Base-by-base conservation (phyloP, 2,888 invertebrate genomes). In the Agrenia bidenticulata region DNA sequence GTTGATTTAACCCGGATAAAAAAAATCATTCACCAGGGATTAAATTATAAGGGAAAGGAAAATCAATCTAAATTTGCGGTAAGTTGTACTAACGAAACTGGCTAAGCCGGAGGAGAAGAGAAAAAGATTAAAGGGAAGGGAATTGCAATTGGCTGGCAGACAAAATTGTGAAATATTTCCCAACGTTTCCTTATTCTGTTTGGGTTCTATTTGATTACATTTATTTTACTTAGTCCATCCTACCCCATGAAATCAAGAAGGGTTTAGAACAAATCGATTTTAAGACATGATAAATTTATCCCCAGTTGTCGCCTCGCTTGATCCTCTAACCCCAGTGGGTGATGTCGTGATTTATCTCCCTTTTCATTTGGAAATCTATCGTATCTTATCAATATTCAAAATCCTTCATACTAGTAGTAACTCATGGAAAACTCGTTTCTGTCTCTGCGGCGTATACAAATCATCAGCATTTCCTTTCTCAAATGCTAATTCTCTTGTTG, bases 111-210 rank as follows among this genome's bases (percentile, higher is more conserved):
- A 11, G 4, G 32, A 7, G 32, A 4, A 32, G 11, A 11, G 32
- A 11, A 32, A 32, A 32, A 65, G 62, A 63, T 64, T 64, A 54
- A 65, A 60, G 63, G 66, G 63, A 61, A 63, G 62, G 61, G 53
- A n/a, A 32, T 32, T 32, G 32, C 11, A 32, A 32, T 32, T 32
- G 32, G 58, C 60, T 70, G 70, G 63, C 67, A 64, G 68, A 42
- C 51, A 45, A 60, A 73, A 76, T 76, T 73, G 73, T 71, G 72
- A 76, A 73, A 74, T 76, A 76, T 76, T 70, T 67, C 70, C 69
- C 60, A 72, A 67, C 71, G 73, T 73, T 74, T 61, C 68, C 57
- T 68, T n/a, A n/a, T n/a, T n/a, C n/a, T n/a, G n/a, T n/a, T n/a
- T n/a, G n/a, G n/a, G n/a, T n/a, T n/a, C 21, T 62, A 60, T 54